Percentiles rank a stretch among this genome's conserved stretches.
phyloP scores from a whole-genome alignment of 2,888 invertebrate genomes.

The Drosophila rellima region DNA sequence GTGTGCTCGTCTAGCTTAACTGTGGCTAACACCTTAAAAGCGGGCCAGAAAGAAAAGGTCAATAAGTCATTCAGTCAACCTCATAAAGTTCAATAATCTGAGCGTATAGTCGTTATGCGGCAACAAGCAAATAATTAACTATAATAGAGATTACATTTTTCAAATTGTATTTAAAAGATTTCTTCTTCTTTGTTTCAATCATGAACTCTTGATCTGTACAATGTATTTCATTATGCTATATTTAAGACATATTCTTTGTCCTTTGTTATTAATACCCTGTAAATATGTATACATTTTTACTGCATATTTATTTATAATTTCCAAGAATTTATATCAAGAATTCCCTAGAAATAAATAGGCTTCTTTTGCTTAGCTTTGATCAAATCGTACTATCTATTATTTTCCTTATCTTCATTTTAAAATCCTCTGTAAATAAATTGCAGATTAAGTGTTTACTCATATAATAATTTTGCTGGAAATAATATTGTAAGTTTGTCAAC shows the following conservation, averaged over 20 bases:
- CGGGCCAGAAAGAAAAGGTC: conserved; percentile 5
- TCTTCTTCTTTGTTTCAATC: background rate
- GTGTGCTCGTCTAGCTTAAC: conserved; percentile 24
- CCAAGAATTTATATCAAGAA: too few species aligned
- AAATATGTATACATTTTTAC: background rate
- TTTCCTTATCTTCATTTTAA: background rate
- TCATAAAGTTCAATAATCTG: conserved; percentile 30
- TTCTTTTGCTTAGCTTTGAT: too few species aligned
- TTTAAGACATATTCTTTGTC: too few species aligned
- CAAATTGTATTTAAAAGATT: background rate
- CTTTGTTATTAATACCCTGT: background rate
- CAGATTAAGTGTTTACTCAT: too few species aligned
- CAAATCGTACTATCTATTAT: too few species aligned
- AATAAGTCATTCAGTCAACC: conserved; percentile 46
- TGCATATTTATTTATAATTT: background rate
- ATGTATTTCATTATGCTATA: background rate
- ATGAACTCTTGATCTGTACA: background rate
- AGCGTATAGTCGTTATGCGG: background rate
- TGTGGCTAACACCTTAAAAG: conserved; percentile 33
- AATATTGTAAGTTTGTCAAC: too few species aligned
- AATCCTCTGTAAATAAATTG: background rate
- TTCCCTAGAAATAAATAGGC: too few species aligned
- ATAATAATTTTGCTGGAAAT: too few species aligned
- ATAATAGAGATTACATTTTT: conserved; percentile 10
- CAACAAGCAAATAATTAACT: conserved; percentile 37